A percentile compares a stretch with the other conserved stretches of the same genome.
Conservation (phyloP, 2,888 invertebrate species). For the Brachyptera putata region DNA sequence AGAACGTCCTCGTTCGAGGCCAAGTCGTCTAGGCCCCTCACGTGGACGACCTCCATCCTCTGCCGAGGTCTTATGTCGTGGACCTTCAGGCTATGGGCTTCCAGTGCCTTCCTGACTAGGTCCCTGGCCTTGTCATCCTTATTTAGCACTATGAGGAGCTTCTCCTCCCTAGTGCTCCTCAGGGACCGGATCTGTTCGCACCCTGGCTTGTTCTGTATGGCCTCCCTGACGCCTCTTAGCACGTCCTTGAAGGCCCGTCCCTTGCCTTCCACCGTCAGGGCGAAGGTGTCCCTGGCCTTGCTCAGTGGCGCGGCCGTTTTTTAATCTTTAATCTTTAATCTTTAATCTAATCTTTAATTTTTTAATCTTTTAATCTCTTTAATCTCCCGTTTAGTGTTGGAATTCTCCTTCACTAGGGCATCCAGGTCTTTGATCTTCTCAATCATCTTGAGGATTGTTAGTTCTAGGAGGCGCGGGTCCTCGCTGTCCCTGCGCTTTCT, state of each 20-base stretch:
- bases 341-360: too few relatives aligned
- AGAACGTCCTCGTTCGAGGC: not conserved
- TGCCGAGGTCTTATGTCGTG: not conserved
- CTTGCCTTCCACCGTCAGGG: not conserved
- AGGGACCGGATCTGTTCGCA: not conserved
- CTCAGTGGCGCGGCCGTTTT: not conserved
- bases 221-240: not conserved
- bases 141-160: not conserved
- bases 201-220: not conserved
- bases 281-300: not conserved
- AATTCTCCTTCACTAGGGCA: not conserved
- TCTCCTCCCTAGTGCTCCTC: not conserved
- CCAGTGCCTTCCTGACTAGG: not conserved
- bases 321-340: too few relatives aligned
- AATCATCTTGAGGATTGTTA: not conserved
- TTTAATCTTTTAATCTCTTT: not conserved
- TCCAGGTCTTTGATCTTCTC: not conserved
- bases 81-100: not conserved
- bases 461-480: not conserved
- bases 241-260: not conserved
- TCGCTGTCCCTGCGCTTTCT: not conserved
- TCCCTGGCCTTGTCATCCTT: not conserved
- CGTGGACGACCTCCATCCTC: not conserved
- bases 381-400: not conserved
- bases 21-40: not conserved